These are phyloP conservation scores for Sciaenops ocellatus DNA, from an alignment of 2,797 vertebrate species.

Conservation along the genomic window DNA sequence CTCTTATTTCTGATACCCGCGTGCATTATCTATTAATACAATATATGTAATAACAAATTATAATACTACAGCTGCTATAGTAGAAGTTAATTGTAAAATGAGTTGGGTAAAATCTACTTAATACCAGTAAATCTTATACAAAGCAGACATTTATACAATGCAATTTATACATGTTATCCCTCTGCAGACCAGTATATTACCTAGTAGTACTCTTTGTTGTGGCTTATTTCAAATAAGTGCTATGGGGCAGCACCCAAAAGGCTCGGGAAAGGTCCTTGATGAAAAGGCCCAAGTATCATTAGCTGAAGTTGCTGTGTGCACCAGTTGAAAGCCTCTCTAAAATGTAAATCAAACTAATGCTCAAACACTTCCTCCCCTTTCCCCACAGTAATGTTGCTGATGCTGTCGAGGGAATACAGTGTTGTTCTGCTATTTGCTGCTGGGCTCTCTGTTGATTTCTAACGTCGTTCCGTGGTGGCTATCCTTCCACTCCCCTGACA, in stretches of 20 bases:
- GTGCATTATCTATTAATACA: conserved; percentile 28
- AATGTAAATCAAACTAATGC: conserved; percentile 80
- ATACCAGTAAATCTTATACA: conserved; percentile 42
- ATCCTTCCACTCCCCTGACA: conserved; percentile 50
- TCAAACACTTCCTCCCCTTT: conserved; percentile 55
- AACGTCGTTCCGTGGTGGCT: conserved; percentile 30
- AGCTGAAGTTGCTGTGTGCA: conserved; percentile 63
- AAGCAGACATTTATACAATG: conserved; percentile 48
- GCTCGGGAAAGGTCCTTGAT: conserved; percentile 63
- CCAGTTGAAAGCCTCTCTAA: conserved; percentile 70
- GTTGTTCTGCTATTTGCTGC: conserved; percentile 51
- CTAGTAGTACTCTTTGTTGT: conserved; percentile 64
- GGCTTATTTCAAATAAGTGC: conserved; percentile 67
- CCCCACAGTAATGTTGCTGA: conserved; percentile 57
- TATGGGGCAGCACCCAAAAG: conserved; percentile 55
- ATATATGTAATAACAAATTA: conserved; percentile 43
- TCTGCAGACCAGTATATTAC: conserved; percentile 52
- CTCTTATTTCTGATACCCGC: conserved; percentile 22
- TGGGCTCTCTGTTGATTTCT: conserved; percentile 50
- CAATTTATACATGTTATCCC: conserved; percentile 47
- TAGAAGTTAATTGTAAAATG: conserved; percentile 59
- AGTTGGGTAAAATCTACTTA: conserved; percentile 55
- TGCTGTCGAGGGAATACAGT: conserved; percentile 54
- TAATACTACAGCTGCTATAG: conserved; percentile 29
- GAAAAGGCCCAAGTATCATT: conserved; percentile 75